Base-by-base conservation (phyloP, 2,113 vertebrate genomes). In the Ia io region DNA sequence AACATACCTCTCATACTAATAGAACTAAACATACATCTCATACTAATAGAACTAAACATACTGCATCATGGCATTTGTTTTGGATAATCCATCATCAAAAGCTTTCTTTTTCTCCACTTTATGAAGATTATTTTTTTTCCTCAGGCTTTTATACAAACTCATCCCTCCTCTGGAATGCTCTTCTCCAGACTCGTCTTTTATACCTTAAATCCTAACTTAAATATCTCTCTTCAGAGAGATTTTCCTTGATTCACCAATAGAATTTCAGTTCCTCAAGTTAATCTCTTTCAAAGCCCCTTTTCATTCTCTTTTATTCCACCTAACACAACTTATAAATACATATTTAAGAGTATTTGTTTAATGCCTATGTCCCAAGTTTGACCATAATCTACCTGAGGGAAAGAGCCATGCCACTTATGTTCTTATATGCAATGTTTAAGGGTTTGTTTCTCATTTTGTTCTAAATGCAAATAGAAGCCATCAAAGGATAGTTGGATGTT, bases 51-150 rank as follows among this genome's bases (percentile, higher is more conserved):
- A 69, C 7, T 10, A 22, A 61, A 77, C 37, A n/a, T 70, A 42
- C 3, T 40, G 42, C 10, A 17, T 61, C 2, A 73, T 35, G 32
- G 49, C 3, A 35, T 77, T 82, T 5, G 22, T 49, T 89, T 76
- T n/a, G 23, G 70, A 69, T 51, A 59, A 28, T 28, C 11, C n/a
- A 76, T 86, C 42, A 74, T 25, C 0, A 56, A 85, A 32, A 85
- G 1, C 12, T 79, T 78, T 37, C 30, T 67, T 6, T 61, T 85
- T 32, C 56, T 84, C 44, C 10, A 59, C 14, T 30, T 0, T 78
- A 4, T 37, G 0, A n/a, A 4, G 9, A 17, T 37, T 28, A n/a
- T 35, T 17, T 0, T 22, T 0, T 7, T 30, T 9, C 5, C 5
- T 63, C n/a, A 8, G 0, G 0, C 8, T 6, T n/a, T 80, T 77